Evolutionary conservation across 2,888 invertebrate genomes (phyloP), one percentile per base, ranked within the genome.

Genomic region (Leptopilina drosophilae): DNA sequence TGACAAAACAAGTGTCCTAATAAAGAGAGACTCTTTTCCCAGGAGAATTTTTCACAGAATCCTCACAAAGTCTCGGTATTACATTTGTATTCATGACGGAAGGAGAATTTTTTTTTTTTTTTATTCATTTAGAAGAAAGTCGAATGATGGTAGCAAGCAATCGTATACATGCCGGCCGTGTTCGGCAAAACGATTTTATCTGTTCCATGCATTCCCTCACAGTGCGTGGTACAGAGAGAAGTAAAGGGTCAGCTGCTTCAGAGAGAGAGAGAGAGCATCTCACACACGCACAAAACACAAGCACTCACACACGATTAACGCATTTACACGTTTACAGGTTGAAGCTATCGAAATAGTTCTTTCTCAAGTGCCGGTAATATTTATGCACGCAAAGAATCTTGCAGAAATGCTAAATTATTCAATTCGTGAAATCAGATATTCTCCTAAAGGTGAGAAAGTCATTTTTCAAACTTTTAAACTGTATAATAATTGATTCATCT

Each of bases 341-440:
- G 86, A 86, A 85, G 81, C 59, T 81, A 87, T 87, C 85, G 78
- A 84, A 83, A 84, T 84, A 80, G 81, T 83, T 79, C 67, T 83
- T 80, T 80, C 81, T 79, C 82, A 66, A 67, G 78, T 76, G 79
- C 81, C 65, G 80, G 81, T 77, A 62, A 53, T 73, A 73, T 73
- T 53, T 73, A 73, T 56, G 56, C 73, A 56, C 33, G 56, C 56
- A 8, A 49, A 62, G 78, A 33, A 75, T 78, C 78, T 80, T 80
- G 83, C 82, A 78, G 82, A 82, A 84, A 82, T 87, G 82, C 86
- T 84, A 86, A 88, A 88, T 88, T 87, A 86, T 89, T 89, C 87
- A 87, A 87, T 85, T 82, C 84, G 83, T 83, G 83, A 81, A 80
- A 82, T 73, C 84, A 81, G 85, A 85, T 86, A 69, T 62, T n/a